A percentile compares a stretch with the other conserved stretches of the same genome.
These are phyloP conservation scores for Periophthalmus magnuspinnatus DNA, from an alignment of 2,797 vertebrate species.

Conservation along the genomic window DNA sequence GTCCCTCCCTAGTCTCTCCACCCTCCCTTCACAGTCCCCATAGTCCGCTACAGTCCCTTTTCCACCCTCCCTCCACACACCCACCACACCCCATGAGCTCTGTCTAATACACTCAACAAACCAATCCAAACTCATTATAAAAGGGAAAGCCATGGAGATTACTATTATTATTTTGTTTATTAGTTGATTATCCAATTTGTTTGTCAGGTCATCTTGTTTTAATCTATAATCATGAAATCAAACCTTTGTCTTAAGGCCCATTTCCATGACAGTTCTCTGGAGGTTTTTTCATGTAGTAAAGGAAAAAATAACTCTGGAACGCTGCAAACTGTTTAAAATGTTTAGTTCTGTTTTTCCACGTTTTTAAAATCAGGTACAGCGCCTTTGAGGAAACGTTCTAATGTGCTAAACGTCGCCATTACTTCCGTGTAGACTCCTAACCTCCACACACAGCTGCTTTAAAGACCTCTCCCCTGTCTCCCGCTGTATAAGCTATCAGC, in stretches of 20 bases:
- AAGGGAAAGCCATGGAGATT: conserved; percentile 22
- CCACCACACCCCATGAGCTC: background rate
- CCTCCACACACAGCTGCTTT: conserved; percentile 55
- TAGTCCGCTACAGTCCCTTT: too few relatives aligned
- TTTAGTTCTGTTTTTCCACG: too few relatives aligned
- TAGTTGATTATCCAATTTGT: background rate
- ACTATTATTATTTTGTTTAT: conserved; percentile 2
- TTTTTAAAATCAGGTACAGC: background rate
- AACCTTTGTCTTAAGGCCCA: too few relatives aligned
- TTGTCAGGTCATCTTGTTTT: background rate
- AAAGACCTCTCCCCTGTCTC: conserved; percentile 61
- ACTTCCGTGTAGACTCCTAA: conserved; percentile 12
- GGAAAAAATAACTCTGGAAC: too few relatives aligned
- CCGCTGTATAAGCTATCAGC: conserved; percentile 57
- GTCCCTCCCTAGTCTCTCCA: too few relatives aligned
- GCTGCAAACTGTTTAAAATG: too few relatives aligned
- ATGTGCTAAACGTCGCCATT: background rate
- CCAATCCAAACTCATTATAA: conserved; percentile 34
- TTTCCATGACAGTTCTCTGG: too few relatives aligned
- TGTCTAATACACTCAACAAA: conserved; percentile 24
- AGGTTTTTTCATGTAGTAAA: too few relatives aligned
- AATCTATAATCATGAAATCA: too few relatives aligned
- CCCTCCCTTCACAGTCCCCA: too few relatives aligned
- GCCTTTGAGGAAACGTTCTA: background rate
- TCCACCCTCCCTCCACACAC: too few relatives aligned